Base-by-base conservation (phyloP, 1,140 invertebrate species). In the Tetragnatha versicolor region DNA sequence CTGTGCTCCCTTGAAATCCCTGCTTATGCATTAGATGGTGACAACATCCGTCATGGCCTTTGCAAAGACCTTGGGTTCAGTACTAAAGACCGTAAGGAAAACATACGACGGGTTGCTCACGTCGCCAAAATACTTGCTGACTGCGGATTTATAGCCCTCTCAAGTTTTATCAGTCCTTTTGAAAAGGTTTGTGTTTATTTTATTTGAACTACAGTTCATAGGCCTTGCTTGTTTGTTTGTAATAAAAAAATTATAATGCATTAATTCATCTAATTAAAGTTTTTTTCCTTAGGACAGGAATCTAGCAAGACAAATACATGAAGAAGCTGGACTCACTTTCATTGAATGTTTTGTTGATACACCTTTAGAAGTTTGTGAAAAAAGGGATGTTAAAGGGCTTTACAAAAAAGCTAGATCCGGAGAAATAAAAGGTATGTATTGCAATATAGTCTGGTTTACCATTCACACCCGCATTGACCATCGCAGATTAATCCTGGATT, bases 61-160 rank as follows among this genome's bases (percentile, higher is more conserved):
- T 98, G 98, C 87, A 94, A 94, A 83, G 97, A 99, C 86, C 88
- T 99, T 0, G 94, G 96, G 9, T 99, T 99, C 85, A 92, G 91
- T 20, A 91, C 92, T 60, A 92, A 96, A 83, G 98, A 99, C 83
- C 89, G 98, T 3, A 93, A 97, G 84, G 98, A 99, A 86, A 99
- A 99, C 84, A 99, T 99, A 82, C 88, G 89, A 29, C 88, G 98
- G 80, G 97, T 99, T 0, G 95, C 97, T 6, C 98, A 99, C 88
- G 96, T 99, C 0, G 94, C 97, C 6, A 98, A 97, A 86, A 85
- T 99, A 14, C 99, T 99, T 87, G 97, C 98, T 6, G 98, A 99
- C 84, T 95, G 94, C 81, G 98, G 98, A 0, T 94, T 98, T 58
- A 91, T 99, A 12, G 92, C 94, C 79, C 89, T 99, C 0, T 98